Evolutionary conservation across 1,140 invertebrate genomes (phyloP).

Genomic region (Bilobella aurantiaca): DNA sequence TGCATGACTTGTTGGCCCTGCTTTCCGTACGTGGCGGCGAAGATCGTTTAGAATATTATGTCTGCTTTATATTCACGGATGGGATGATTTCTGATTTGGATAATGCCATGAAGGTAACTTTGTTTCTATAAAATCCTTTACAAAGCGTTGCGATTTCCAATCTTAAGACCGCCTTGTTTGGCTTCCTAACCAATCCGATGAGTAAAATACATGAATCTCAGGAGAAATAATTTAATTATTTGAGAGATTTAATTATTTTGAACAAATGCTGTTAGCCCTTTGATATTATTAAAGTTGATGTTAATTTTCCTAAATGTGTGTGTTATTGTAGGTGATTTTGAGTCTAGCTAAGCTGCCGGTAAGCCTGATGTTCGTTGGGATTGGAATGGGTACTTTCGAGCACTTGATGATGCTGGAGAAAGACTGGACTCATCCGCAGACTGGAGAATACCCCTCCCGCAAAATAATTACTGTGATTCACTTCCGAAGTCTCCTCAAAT

Average conservation of each 20-base stretch:
- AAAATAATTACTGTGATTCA: slow-evolving; percentile 14
- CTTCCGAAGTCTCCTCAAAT: slow-evolving; percentile 17
- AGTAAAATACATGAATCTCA: too few species aligned
- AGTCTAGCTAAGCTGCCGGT: slow-evolving; percentile 12
- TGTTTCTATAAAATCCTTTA: neutral
- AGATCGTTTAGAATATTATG: slow-evolving; percentile 23
- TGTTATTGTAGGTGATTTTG: slow-evolving; percentile 12
- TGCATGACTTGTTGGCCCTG: slow-evolving; percentile 13
- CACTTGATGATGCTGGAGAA: slow-evolving; percentile 6
- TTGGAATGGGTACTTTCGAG: slow-evolving; percentile 11
- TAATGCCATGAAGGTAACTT: slow-evolving; percentile 11
- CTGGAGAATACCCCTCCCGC: slow-evolving; percentile 13
- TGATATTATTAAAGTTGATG: too few species aligned
- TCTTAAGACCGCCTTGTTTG: too few species aligned
- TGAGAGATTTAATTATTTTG: too few species aligned
- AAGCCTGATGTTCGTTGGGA: slow-evolving; percentile 17
- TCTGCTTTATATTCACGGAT: slow-evolving; percentile 28
- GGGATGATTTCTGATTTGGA: slow-evolving; percentile 21
- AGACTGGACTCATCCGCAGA: slow-evolving; percentile 15
- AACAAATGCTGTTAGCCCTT: too few species aligned
- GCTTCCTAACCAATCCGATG: too few species aligned
- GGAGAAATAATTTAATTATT: too few species aligned
- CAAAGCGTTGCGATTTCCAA: too few species aligned
- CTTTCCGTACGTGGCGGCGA: slow-evolving; percentile 6
- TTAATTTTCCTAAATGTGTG: too few species aligned